Conservation (phyloP, 1,140 invertebrate species). For the Zaprionus davidi region DNA sequence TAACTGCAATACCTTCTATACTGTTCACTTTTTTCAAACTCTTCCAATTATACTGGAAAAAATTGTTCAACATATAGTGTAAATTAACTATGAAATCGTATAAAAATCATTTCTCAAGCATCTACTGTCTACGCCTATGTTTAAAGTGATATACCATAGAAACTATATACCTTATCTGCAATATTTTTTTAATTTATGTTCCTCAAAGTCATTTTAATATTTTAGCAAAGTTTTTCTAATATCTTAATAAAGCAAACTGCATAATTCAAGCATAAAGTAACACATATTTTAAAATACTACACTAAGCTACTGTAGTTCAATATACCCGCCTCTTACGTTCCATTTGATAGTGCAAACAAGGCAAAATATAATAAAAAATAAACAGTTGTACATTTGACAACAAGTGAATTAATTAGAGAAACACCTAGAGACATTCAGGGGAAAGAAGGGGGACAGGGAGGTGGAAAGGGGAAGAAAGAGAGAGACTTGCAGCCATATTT, state of each 20-base stretch:
- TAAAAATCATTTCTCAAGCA: no score
- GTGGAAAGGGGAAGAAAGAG: constrained; percentile 12
- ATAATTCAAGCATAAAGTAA: not conserved
- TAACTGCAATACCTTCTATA: no score
- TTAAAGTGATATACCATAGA: not conserved
- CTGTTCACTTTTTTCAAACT: no score
- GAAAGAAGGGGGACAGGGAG: constrained; percentile 15
- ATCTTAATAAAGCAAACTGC: not conserved
- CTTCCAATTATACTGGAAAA: no score
- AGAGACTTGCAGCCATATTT: constrained; percentile 40
- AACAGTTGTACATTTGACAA: constrained; percentile 60
- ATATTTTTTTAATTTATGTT: not conserved
- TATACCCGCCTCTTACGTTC: not conserved
- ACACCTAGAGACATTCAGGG: constrained; percentile 44
- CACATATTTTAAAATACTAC: not conserved
- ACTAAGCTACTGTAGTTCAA: not conserved
- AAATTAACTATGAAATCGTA: no score
- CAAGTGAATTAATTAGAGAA: constrained; percentile 73
- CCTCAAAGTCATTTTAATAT: not conserved
- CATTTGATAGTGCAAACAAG: not conserved
- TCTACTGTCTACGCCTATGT: no score
- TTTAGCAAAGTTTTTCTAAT: not conserved
- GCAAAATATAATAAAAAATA: not conserved
- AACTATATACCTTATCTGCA: not conserved
- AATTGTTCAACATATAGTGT: no score